phyloP scores from a whole-genome alignment of 92 coral and sea anemone species.

The Porites lobata region DNA sequence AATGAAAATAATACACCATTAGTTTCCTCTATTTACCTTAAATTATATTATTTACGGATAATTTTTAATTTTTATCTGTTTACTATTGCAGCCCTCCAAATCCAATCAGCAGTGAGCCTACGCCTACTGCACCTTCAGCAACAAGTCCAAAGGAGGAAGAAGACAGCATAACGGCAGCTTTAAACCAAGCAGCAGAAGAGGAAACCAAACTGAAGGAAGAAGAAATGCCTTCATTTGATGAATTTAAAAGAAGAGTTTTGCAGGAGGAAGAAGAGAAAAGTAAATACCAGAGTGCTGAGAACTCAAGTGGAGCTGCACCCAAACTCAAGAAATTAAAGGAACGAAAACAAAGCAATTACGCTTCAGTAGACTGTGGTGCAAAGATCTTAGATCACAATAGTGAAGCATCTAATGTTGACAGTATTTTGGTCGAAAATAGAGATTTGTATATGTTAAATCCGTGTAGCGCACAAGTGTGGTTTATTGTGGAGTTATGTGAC shows the following conservation, averaged over 20 bases:
- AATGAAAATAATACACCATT: too few relatives aligned
- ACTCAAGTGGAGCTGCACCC: slow-evolving; percentile 41
- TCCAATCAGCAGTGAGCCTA: slow-evolving; percentile 16
- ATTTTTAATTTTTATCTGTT: background rate
- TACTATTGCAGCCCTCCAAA: slow-evolving; percentile 25
- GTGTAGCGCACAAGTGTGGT: slow-evolving; percentile 96
- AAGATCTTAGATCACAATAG: slow-evolving; percentile 82
- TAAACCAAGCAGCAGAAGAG: slow-evolving; percentile 90
- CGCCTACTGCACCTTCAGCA: slow-evolving; percentile 26
- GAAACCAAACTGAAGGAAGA: slow-evolving; percentile 75
- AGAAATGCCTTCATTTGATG: slow-evolving; percentile 99
- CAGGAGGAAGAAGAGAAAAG: slow-evolving; percentile 91
- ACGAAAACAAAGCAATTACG: slow-evolving; percentile 94
- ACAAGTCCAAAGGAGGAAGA: slow-evolving; percentile 43
- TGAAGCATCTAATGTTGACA: slow-evolving; percentile 84
- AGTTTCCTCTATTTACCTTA: too few relatives aligned
- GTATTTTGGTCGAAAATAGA: slow-evolving; percentile 89
- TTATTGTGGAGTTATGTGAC: slow-evolving; percentile 96
- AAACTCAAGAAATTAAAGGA: slow-evolving; percentile 85
- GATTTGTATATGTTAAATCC: slow-evolving; percentile 98
- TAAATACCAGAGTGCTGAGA: slow-evolving; percentile 63
- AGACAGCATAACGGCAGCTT: slow-evolving; percentile 78
- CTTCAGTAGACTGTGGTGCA: slow-evolving; percentile 97
- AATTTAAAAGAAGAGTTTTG: slow-evolving; percentile 86
- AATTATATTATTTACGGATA: too few relatives aligned